These are phyloP conservation scores for Drosophila kohkoa DNA, from an alignment of 1,140 invertebrate genomes.

Conservation along the genomic window DNA sequence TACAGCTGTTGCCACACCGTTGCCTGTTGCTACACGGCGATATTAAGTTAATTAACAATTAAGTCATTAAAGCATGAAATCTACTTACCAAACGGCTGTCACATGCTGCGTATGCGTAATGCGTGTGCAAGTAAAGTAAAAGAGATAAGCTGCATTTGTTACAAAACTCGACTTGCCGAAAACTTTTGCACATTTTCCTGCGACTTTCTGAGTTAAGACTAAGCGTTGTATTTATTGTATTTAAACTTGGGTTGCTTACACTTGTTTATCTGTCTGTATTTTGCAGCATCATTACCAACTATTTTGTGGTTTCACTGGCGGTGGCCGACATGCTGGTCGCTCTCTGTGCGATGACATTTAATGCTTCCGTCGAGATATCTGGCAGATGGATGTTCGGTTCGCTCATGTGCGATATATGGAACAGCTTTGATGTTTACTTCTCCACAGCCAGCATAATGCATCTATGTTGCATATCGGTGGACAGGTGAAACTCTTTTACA, in stretches of 20 bases:
- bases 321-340: constrained; percentile 96
- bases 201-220: background rate
- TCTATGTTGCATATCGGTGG: constrained; percentile 95
- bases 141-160: constrained; percentile 11
- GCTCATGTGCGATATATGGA: constrained; percentile 98
- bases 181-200: constrained; percentile 7
- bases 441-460: constrained; percentile 95
- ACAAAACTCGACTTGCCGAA: background rate
- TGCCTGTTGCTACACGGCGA: constrained; percentile 17
- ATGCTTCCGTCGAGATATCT: constrained; percentile 93
- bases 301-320: constrained; percentile 96
- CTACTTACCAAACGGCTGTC: constrained; percentile 59
- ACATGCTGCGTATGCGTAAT: constrained; percentile 62
- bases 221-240: background rate
- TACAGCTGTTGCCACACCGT: constrained; percentile 1
- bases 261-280: background rate
- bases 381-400: constrained; percentile 95
- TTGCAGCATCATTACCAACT: constrained; percentile 94
- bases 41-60: constrained; percentile 76
- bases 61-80: constrained; percentile 72
- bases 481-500: constrained; percentile 79
- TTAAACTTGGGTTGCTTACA: background rate
- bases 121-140: constrained; percentile 6
- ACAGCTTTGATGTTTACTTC: constrained; percentile 97
- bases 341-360: constrained; percentile 97